These are phyloP conservation scores for Helarctos malayanus DNA, from an alignment of 2,797 vertebrate genomes.

Conservation along the genomic window DNA sequence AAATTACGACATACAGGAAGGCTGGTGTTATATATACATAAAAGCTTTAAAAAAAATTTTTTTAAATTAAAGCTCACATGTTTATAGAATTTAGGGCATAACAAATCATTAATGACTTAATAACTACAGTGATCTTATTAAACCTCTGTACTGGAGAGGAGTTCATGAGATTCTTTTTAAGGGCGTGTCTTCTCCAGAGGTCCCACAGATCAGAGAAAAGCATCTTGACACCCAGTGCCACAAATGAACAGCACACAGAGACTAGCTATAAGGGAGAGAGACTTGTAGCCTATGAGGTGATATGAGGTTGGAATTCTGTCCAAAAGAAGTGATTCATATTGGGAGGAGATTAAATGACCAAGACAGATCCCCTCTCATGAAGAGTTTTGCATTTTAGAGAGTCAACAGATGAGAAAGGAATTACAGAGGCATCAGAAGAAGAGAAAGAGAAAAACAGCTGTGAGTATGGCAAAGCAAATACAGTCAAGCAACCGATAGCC, in stretches of 20 bases:
- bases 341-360: background rate
- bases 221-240: background rate
- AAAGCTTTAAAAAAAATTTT: background rate
- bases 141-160: background rate
- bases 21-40: background rate
- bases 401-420: constrained; percentile 9
- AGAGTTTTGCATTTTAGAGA: constrained; percentile 43
- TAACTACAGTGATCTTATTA: background rate
- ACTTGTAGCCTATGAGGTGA: background rate
- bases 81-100: constrained; percentile 14
- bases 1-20: constrained; percentile 27
- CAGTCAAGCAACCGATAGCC: background rate
- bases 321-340: background rate
- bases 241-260: background rate
- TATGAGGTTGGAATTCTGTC: background rate
- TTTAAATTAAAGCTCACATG: constrained; percentile 30
- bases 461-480: background rate
- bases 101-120: background rate
- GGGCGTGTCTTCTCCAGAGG: background rate
- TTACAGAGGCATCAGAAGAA: constrained; percentile 25
- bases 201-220: background rate
- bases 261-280: background rate
- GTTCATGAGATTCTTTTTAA: constrained; percentile 21
- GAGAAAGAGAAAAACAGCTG: constrained; percentile 21
- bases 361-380: background rate